Conservation (phyloP, 2,888 invertebrate genomes). For the Cosmia pyralina region DNA sequence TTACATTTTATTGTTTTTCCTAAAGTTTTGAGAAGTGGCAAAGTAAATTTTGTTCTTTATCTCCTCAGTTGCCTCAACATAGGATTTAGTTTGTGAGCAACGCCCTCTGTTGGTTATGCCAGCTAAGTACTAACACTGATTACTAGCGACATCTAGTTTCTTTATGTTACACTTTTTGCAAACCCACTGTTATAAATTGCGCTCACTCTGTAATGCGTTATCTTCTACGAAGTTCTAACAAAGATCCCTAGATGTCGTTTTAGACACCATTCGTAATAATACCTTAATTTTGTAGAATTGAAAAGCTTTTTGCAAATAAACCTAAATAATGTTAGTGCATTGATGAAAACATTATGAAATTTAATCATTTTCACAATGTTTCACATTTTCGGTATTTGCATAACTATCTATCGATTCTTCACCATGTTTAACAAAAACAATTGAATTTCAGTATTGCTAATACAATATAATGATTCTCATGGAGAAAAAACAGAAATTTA, state of each 20-base stretch:
- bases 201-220: too few species aligned
- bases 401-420: too few species aligned
- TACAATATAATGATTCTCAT: background rate
- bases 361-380: too few species aligned
- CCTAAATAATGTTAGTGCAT: background rate
- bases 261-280: background rate
- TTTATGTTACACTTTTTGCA: background rate
- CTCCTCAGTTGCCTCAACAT: background rate
- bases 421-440: background rate
- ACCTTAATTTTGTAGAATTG: background rate
- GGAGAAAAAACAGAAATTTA: background rate
- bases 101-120: conserved; percentile 31
- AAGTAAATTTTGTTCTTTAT: too few species aligned
- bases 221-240: background rate
- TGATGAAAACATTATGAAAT: background rate
- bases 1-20: too few species aligned
- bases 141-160: conserved; percentile 50
- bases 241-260: conserved; percentile 20
- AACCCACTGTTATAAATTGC: background rate
- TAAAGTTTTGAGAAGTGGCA: too few species aligned
- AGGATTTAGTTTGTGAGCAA: background rate
- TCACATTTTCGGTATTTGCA: background rate
- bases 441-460: background rate
- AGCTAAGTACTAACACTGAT: background rate
- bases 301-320: background rate